These are phyloP conservation scores for Sinocyclocheilus anophthalmus DNA, from an alignment of 2,113 vertebrate species.

Conservation along the genomic window DNA sequence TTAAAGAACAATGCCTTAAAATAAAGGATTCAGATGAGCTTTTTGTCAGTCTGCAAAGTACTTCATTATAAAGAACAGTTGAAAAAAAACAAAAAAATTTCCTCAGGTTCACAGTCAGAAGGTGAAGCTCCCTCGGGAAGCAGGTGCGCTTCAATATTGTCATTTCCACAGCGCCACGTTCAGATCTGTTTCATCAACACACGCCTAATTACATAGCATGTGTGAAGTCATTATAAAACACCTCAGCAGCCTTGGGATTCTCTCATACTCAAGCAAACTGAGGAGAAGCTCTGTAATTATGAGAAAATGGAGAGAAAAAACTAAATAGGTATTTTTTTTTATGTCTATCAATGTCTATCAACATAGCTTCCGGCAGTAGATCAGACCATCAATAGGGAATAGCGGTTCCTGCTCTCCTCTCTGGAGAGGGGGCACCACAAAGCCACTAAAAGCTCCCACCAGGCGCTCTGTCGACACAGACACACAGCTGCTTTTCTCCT, in stretches of 20 bases:
- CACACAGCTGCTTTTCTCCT: constrained; percentile 39
- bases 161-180: constrained; percentile 39
- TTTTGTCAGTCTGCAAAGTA: not conserved
- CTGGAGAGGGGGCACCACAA: constrained; percentile 44
- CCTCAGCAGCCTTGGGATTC: constrained; percentile 14
- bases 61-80: not conserved
- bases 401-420: constrained; percentile 26
- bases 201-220: constrained; percentile 57
- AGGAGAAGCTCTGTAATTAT: constrained; percentile 53
- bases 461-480: constrained; percentile 32
- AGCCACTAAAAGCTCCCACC: constrained; percentile 56
- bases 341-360: constrained; percentile 6
- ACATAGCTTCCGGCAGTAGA: constrained; percentile 24
- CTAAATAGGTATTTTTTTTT: not conserved
- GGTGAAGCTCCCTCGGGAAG: constrained; percentile 24
- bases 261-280: constrained; percentile 6
- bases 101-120: not conserved
- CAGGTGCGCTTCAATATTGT: constrained; percentile 34
- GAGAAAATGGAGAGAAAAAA: constrained; percentile 13
- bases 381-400: constrained; percentile 36
- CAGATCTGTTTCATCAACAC: constrained; percentile 60
- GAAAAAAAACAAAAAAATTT: not conserved
- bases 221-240: constrained; percentile 48
- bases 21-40: not conserved
- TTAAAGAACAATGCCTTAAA: not conserved